Conservation (phyloP, 2,113 vertebrate genomes). For the Helogale parvula region DNA sequence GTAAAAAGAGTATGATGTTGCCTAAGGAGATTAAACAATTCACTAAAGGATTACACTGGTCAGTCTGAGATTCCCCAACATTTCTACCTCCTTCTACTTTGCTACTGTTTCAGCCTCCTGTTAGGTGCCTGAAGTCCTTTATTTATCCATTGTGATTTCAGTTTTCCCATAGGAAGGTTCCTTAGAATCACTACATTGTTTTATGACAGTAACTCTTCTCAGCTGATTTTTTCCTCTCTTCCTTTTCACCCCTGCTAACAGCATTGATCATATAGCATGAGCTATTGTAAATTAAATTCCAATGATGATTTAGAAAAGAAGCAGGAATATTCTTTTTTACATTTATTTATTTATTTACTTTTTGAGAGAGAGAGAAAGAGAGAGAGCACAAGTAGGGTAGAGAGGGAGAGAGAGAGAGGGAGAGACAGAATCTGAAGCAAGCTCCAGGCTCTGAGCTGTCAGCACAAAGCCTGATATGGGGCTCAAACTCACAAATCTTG, state of each 20-base stretch:
- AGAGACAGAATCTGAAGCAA: too few species aligned
- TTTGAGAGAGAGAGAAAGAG: too few species aligned
- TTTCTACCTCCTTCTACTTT: background rate
- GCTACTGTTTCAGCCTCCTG: background rate
- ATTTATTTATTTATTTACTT: too few species aligned
- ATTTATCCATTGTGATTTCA: background rate
- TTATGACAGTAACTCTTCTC: background rate
- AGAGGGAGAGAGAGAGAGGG: too few species aligned
- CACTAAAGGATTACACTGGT: accelerated
- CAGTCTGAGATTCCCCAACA: background rate
- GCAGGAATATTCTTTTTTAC: background rate
- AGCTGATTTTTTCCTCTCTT: background rate
- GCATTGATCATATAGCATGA: background rate
- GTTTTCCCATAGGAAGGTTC: background rate
- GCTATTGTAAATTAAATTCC: background rate
- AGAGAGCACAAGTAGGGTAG: too few species aligned
- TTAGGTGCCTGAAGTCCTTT: background rate
- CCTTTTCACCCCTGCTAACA: background rate
- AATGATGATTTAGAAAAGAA: background rate
- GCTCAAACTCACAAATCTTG: background rate
- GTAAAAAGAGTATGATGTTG: background rate
- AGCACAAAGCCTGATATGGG: too few species aligned
- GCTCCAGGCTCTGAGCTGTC: too few species aligned
- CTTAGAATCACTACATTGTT: background rate
- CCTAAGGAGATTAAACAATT: background rate